Evolutionary conservation across 1,140 invertebrate species (phyloP), one percentile per base, ranked within the genome.

Genomic region (Drosophila ercepeae): DNA sequence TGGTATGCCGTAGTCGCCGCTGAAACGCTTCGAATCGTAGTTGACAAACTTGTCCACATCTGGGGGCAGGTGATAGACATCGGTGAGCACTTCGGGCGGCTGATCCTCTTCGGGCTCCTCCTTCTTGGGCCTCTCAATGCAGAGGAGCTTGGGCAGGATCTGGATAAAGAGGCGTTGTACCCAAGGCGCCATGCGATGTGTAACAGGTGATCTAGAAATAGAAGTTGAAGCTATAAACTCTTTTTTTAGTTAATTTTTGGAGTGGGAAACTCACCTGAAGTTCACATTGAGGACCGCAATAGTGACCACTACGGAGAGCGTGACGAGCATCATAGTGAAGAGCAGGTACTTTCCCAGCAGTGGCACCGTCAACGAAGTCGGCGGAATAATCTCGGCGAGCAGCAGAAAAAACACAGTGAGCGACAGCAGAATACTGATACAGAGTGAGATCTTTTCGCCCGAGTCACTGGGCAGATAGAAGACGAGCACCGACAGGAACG

Each of bases 291-390:
- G 94, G 78, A 99, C 98, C 70, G 97, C 97, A 84, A 99, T 99
- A 75, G 99, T 99, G 60, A 99, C 97, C 61, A 99, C 96, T 79
- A 99, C 98, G 48, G 98, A 99, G 45, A 99, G 93, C 29, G 98
- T 99, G 71, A 99, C 98, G 79, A 99, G 94, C 90, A 99, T 97
- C 98, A 99, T 99, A 39, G 99, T 99, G 92, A 99, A 99, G 18
- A 99, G 94, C 32, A 99, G 94, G 93, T 99, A 99, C 93, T 99
- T 99, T 71, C 98, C 98, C 68, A 99, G 94, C 48, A 99, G 93
- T 34, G 99, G 98, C 55, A 99, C 98, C 42, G 98, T 98, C 44
- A 99, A 93, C 51, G 98, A 99, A 51, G 99, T 99, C n/a, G 99
- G 98, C 57, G 99, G 99, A 91, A 99, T 99, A 90, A 99, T 99